Percentiles rank a stretch among this genome's conserved stretches.
These are phyloP conservation scores for Heliconius hermathena DNA, from an alignment of 1,140 invertebrate genomes.

Conservation along the genomic window DNA sequence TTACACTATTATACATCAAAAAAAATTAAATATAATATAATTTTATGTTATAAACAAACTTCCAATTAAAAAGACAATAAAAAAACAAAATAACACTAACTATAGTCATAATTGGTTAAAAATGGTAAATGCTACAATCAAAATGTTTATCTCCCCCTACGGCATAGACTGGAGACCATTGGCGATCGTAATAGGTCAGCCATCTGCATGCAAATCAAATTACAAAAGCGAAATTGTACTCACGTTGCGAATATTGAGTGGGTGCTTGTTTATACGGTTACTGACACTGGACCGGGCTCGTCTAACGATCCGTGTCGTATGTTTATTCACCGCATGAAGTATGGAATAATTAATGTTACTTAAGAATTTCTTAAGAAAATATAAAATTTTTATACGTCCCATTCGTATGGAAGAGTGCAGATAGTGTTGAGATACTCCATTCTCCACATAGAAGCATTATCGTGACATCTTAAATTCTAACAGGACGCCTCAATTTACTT, in stretches of 20 bases:
- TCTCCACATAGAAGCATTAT: too few relatives aligned
- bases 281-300: neutral
- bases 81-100: neutral
- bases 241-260: slow-evolving; percentile 39
- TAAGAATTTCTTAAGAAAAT: too few relatives aligned
- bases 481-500: too few relatives aligned
- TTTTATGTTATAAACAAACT: too few relatives aligned
- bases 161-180: neutral
- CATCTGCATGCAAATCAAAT: slow-evolving; percentile 44
- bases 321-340: too few relatives aligned
- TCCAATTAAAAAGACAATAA: neutral
- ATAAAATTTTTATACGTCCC: too few relatives aligned
- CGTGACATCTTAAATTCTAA: too few relatives aligned
- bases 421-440: too few relatives aligned
- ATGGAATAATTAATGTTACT: too few relatives aligned
- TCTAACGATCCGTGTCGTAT: neutral
- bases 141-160: neutral
- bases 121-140: neutral
- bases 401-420: too few relatives aligned
- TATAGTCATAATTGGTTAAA: neutral
- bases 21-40: too few relatives aligned
- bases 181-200: slow-evolving; percentile 38
- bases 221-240: slow-evolving; percentile 38
- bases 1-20: too few relatives aligned
- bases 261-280: slow-evolving; percentile 22